Percentiles rank a stretch among this genome's conserved stretches.
phyloP scores from a whole-genome alignment of 2,113 vertebrate genomes.

The Plestiodon gilberti region DNA sequence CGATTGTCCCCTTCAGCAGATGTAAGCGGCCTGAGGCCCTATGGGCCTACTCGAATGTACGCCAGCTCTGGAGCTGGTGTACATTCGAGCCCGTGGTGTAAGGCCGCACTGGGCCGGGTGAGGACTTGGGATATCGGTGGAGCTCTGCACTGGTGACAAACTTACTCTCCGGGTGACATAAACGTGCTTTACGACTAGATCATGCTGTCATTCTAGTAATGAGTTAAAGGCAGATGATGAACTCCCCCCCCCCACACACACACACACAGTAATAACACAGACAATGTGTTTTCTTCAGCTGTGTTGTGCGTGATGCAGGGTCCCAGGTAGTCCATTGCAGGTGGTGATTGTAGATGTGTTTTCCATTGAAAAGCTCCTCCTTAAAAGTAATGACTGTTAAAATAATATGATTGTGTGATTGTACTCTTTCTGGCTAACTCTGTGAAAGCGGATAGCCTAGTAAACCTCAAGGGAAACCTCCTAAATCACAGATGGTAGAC shows the following conservation, averaged over 20 bases:
- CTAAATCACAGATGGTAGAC: neutral
- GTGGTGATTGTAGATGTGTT: neutral
- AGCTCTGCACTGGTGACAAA: too few relatives aligned
- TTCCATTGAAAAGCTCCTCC: neutral
- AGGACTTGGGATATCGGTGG: too few relatives aligned
- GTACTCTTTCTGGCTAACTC: neutral
- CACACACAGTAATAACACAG: neutral
- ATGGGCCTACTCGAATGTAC: too few relatives aligned
- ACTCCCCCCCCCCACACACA: neutral
- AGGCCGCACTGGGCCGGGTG: too few relatives aligned
- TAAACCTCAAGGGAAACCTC: neutral
- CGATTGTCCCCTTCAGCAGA: too few relatives aligned
- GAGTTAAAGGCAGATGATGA: neutral
- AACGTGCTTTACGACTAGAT: too few relatives aligned
- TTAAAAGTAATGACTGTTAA: neutral
- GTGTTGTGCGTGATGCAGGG: neutral
- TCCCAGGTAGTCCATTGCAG: neutral
- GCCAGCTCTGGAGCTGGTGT: too few relatives aligned
- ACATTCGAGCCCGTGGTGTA: too few relatives aligned
- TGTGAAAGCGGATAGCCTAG: neutral
- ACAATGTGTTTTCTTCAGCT: neutral
- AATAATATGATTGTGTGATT: neutral
- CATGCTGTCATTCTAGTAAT: neutral
- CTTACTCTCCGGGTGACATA: too few relatives aligned
- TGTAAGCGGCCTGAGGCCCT: too few relatives aligned